Percentiles rank a stretch among this genome's conserved stretches.
These are phyloP conservation scores for Danionella cerebrum DNA, from an alignment of 2,113 vertebrate species.

Conservation along the genomic window DNA sequence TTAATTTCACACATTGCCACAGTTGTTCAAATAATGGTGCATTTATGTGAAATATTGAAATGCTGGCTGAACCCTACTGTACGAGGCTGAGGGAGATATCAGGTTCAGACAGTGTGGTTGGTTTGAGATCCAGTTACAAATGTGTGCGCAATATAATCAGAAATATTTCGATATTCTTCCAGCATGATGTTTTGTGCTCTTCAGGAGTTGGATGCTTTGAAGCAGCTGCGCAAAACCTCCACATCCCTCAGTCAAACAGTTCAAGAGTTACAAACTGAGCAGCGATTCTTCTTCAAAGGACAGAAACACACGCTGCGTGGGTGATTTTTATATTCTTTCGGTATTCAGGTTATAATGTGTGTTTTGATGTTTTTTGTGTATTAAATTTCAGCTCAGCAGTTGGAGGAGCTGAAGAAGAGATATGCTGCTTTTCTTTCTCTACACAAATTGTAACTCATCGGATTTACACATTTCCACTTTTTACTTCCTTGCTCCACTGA, in stretches of 20 bases:
- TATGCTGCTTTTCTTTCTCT: constrained; percentile 41
- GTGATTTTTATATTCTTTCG: constrained; percentile 14
- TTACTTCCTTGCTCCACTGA: not conserved
- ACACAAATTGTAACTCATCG: constrained; percentile 22
- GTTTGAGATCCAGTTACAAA: no score
- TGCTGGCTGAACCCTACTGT: no score
- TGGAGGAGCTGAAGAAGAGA: constrained; percentile 49
- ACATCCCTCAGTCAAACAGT: constrained; percentile 40
- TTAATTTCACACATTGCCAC: no score
- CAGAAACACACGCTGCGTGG: constrained; percentile 55
- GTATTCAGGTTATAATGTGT: not conserved
- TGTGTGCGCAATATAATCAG: not conserved
- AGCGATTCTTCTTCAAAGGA: constrained; percentile 49
- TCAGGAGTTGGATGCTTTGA: constrained; percentile 64
- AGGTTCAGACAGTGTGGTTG: no score
- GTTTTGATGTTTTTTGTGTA: not conserved
- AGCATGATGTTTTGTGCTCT: not conserved
- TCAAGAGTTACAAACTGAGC: constrained; percentile 45
- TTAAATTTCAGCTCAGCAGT: constrained; percentile 44
- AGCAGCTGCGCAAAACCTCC: constrained; percentile 58
- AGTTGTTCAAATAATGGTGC: no score
- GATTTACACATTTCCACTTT: no score
- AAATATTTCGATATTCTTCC: not conserved
- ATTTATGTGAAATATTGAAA: no score
- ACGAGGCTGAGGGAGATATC: no score